Conservation (phyloP, 2,113 vertebrate species). For the Corythornis madagascariensis region DNA sequence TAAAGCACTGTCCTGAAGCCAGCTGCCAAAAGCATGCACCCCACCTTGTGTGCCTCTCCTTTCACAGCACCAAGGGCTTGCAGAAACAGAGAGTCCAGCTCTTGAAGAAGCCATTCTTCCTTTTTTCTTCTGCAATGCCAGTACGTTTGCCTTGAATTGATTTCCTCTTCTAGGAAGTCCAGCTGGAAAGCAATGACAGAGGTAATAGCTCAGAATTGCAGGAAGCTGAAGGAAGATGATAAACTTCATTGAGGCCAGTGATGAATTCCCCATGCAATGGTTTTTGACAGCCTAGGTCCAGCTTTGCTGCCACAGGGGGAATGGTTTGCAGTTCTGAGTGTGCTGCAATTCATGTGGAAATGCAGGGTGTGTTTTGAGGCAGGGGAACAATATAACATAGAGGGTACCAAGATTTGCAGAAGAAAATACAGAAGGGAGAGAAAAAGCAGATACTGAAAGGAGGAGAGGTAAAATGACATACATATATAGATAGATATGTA, state of each 20-base stretch:
- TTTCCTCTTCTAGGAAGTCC: slow-evolving; percentile 80
- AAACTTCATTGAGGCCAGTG: background rate
- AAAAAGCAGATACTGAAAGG: background rate
- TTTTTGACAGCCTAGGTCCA: background rate
- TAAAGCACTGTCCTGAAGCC: background rate
- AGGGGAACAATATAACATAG: background rate
- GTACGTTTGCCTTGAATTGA: slow-evolving; percentile 68
- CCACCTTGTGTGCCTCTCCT: slow-evolving; percentile 70
- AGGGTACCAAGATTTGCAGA: background rate
- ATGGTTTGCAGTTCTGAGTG: background rate
- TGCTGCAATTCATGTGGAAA: background rate
- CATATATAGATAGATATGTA: no score
- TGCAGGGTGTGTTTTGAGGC: background rate
- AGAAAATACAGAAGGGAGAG: background rate
- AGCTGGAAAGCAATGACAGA: slow-evolving; percentile 65
- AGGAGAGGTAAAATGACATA: background rate
- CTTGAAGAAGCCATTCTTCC: slow-evolving; percentile 78
- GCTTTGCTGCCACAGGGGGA: background rate
- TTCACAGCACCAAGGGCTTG: slow-evolving; percentile 32
- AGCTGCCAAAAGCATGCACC: background rate
- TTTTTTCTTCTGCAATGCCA: slow-evolving; percentile 79
- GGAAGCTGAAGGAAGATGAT: background rate
- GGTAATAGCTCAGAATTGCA: background rate
- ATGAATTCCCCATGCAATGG: background rate
- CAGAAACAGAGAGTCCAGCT: slow-evolving; percentile 69